Evolutionary conservation across 2,113 vertebrate species (phyloP).

Genomic region (Gopherus flavomarginatus): DNA sequence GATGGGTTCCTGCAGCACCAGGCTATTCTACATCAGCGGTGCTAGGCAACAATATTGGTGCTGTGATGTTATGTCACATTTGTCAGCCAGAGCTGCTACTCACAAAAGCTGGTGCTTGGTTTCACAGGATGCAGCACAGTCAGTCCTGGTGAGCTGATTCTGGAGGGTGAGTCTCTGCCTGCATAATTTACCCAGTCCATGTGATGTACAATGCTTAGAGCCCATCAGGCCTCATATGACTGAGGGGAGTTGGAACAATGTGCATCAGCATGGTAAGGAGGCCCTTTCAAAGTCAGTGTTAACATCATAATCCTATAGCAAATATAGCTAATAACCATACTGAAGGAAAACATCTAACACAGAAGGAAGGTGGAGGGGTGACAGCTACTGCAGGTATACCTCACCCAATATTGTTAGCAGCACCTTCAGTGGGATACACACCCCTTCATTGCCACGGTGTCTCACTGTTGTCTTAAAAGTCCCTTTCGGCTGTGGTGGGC

Average conservation of each 20-base stretch:
- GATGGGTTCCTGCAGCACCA: neutral
- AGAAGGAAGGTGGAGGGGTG: neutral
- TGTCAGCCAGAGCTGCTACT: neutral
- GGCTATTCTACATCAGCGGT: neutral
- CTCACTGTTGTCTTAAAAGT: neutral
- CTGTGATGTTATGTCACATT: neutral
- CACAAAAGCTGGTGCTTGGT: neutral
- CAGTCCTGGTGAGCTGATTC: neutral
- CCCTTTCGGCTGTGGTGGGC: neutral
- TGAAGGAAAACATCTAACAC: neutral
- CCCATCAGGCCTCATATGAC: neutral
- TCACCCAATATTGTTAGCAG: neutral
- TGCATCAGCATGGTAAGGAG: neutral
- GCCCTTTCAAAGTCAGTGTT: neutral
- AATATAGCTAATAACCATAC: neutral
- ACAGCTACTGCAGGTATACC: neutral
- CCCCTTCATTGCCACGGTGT: neutral
- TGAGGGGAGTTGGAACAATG: neutral
- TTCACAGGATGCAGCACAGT: neutral
- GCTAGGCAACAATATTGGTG: neutral
- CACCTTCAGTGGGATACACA: fast-evolving
- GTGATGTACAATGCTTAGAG: neutral
- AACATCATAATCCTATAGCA: neutral
- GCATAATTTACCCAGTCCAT: neutral
- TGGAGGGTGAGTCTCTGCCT: too few relatives aligned